Conservation (phyloP, 2,797 vertebrate species). For the Leptoclinus maculatus region DNA sequence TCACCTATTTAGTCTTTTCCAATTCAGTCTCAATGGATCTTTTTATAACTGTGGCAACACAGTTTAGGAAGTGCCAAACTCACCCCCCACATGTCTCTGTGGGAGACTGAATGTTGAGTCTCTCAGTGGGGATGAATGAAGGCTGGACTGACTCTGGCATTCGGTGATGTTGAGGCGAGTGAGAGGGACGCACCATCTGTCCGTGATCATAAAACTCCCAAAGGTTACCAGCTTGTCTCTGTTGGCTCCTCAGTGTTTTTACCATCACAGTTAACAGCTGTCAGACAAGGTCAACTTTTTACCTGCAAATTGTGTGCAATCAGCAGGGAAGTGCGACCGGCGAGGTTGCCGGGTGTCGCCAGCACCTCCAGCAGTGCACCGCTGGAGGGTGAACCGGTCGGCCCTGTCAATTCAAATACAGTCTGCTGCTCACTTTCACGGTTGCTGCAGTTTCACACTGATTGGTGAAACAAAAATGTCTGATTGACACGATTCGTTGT, state of each 20-base stretch:
- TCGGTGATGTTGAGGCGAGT: neutral
- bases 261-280: neutral
- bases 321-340: neutral
- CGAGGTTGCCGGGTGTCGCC: neutral
- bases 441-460: neutral
- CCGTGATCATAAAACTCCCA: neutral
- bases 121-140: conserved; percentile 24
- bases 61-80: conserved; percentile 57
- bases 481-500: neutral
- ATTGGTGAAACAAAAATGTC: neutral
- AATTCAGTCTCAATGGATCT: conserved; percentile 47
- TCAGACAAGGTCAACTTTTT: conserved; percentile 16
- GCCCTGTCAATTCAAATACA: neutral
- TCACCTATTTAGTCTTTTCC: conserved; percentile 59
- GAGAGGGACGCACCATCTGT: conserved; percentile 3
- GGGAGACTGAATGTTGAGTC: conserved; percentile 12
- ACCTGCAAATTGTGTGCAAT: neutral
- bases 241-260: neutral
- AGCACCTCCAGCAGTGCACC: neutral
- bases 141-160: neutral
- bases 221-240: conserved; percentile 1
- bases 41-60: conserved; percentile 54
- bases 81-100: conserved; percentile 10
- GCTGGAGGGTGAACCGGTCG: neutral
- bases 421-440: neutral